Evolutionary conservation across 2,888 invertebrate species (phyloP).

Genomic region (Lithophane leautieri): DNA sequence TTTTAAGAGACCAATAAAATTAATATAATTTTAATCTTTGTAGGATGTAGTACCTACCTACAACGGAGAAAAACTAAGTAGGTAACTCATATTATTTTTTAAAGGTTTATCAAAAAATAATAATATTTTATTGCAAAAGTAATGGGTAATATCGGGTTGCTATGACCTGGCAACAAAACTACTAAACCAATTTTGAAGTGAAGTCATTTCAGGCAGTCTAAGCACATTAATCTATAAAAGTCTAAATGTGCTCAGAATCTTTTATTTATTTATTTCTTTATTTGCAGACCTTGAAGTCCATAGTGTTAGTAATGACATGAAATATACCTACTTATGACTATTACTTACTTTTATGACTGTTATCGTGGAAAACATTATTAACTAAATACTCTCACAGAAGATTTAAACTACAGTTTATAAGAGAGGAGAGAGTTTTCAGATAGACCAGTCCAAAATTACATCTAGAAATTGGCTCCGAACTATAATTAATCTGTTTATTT

Average conservation of each 20-base stretch:
- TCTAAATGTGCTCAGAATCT: neutral
- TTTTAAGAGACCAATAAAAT: conserved; percentile 27
- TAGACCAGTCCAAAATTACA: neutral
- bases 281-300: no score
- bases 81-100: neutral
- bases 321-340: no score
- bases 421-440: neutral
- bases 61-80: neutral
- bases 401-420: neutral
- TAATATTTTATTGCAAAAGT: neutral
- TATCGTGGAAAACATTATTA: neutral
- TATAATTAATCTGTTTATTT: conserved; percentile 5
- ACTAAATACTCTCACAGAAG: neutral
- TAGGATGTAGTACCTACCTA: neutral
- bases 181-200: neutral
- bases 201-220: neutral
- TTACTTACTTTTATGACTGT: no score
- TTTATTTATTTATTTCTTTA: no score
- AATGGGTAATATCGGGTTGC: neutral
- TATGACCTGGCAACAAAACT: neutral
- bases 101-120: neutral
- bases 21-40: neutral
- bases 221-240: neutral
- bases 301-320: no score
- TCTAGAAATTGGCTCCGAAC: conserved; percentile 15